Evolutionary conservation across 2,797 vertebrate genomes (phyloP).

Genomic region (Channa striata): DNA sequence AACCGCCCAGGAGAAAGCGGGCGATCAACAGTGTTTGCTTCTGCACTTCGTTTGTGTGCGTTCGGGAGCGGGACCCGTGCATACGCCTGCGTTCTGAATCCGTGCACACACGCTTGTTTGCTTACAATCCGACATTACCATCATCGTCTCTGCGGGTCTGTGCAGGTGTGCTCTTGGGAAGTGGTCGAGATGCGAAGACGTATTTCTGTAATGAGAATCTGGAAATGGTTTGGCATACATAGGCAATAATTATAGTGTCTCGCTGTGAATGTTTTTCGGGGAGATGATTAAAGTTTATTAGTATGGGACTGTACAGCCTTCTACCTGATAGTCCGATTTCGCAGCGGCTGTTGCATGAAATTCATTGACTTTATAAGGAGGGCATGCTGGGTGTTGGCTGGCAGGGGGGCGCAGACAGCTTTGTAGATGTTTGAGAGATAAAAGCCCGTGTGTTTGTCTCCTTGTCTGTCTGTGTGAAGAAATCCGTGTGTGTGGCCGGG

Average conservation of each 20-base stretch:
- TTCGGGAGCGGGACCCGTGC: constrained; percentile 2
- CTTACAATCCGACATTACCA: background rate
- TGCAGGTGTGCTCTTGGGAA: constrained; percentile 40
- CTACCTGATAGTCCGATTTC: constrained; percentile 68
- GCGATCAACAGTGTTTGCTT: constrained; percentile 50
- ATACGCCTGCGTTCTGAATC: constrained; percentile 19
- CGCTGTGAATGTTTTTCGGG: constrained; percentile 64
- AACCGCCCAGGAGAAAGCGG: constrained; percentile 52
- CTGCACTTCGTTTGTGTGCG: constrained; percentile 20
- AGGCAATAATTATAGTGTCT: constrained; percentile 38
- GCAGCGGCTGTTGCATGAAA: constrained; percentile 73
- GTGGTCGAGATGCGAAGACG: constrained; percentile 10
- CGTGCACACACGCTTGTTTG: background rate
- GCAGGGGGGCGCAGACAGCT: constrained; percentile 63
- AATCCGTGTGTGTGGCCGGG: constrained; percentile 51
- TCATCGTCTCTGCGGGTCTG: constrained; percentile 7
- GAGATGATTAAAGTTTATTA: constrained; percentile 73
- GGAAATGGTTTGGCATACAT: constrained; percentile 49
- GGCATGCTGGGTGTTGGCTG: constrained; percentile 60
- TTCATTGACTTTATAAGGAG: constrained; percentile 76
- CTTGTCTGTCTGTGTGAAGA: constrained; percentile 37
- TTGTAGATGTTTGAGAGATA: constrained; percentile 74
- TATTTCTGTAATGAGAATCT: constrained; percentile 39
- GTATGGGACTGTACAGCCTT: constrained; percentile 47
- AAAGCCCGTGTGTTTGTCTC: constrained; percentile 44